Conservation (phyloP, 2,888 invertebrate genomes). For the Stenodera caucasica region DNA sequence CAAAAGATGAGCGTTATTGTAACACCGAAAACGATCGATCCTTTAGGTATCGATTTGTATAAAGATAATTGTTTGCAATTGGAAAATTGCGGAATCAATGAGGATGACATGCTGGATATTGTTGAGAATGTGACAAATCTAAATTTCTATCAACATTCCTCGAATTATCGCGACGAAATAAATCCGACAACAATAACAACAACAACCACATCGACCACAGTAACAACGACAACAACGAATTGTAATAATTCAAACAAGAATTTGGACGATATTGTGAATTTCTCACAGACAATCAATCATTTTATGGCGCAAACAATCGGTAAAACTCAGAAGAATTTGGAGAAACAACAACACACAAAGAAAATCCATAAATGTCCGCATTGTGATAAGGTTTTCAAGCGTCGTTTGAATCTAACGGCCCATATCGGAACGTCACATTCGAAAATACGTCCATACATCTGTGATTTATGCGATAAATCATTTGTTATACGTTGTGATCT, state of each 20-base stretch:
- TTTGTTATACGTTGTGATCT: slow-evolving; percentile 51
- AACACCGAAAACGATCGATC: slow-evolving; percentile 29
- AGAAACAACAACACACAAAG: slow-evolving; percentile 11
- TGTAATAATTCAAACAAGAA: slow-evolving; percentile 4
- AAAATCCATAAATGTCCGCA: slow-evolving; percentile 46
- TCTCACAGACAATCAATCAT: slow-evolving; percentile 16
- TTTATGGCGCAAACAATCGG: slow-evolving; percentile 14
- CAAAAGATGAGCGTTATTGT: slow-evolving; percentile 38
- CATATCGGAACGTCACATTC: slow-evolving; percentile 50
- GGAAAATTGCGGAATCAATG: slow-evolving; percentile 23
- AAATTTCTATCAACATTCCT: slow-evolving; percentile 17
- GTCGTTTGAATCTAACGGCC: slow-evolving; percentile 48
- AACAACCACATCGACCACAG: background rate
- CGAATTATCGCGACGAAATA: slow-evolving; percentile 12
- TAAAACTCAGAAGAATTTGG: background rate
- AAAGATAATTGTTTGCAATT: slow-evolving; percentile 25
- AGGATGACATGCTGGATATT: slow-evolving; percentile 28
- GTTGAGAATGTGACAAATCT: slow-evolving; percentile 27
- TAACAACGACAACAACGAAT: background rate
- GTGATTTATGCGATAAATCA: slow-evolving; percentile 50
- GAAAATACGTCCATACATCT: slow-evolving; percentile 47
- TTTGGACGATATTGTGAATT: slow-evolving; percentile 7
- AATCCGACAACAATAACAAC: background rate
- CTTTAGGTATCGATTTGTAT: slow-evolving; percentile 25
- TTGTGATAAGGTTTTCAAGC: slow-evolving; percentile 49